Percentiles rank a stretch among this genome's conserved stretches.
Conservation (phyloP, 53 echinoderm and acorn worm species). For the Crossaster papposus region DNA sequence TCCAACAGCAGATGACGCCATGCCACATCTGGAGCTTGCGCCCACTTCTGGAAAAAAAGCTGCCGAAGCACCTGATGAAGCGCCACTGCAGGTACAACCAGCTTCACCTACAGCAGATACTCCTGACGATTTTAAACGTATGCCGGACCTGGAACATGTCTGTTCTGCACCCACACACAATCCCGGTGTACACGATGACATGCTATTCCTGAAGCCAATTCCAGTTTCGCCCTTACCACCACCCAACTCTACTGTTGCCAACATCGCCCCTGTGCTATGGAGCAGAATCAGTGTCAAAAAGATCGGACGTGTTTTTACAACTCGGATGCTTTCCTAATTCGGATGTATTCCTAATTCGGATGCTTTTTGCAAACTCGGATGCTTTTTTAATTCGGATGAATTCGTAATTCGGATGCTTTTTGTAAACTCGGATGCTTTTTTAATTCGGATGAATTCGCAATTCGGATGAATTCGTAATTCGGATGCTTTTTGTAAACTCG, state of each 20-base stretch:
- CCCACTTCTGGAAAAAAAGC: neutral
- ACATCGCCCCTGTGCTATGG: neutral
- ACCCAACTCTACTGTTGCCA: neutral
- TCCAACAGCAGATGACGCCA: neutral
- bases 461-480: no score
- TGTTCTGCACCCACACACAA: neutral
- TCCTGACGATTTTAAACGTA: neutral
- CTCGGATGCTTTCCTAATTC: no score
- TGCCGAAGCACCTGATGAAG: neutral
- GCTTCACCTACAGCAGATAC: neutral
- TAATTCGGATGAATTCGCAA: no score
- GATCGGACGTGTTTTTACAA: no score
- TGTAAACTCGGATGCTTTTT: no score
- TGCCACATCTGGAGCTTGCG: no score
- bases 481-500: no score
- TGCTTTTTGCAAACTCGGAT: no score
- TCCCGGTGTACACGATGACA: slow-evolving; percentile 3
- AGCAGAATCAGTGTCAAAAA: no score
- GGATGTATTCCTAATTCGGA: no score
- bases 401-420: no score
- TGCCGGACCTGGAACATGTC: slow-evolving; percentile 1
- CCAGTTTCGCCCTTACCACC: neutral
- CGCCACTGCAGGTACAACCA: neutral
- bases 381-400: no score
- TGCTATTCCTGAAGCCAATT: neutral